These are phyloP conservation scores for Hemithea aestivaria DNA, from an alignment of 2,888 invertebrate genomes.

Conservation along the genomic window DNA sequence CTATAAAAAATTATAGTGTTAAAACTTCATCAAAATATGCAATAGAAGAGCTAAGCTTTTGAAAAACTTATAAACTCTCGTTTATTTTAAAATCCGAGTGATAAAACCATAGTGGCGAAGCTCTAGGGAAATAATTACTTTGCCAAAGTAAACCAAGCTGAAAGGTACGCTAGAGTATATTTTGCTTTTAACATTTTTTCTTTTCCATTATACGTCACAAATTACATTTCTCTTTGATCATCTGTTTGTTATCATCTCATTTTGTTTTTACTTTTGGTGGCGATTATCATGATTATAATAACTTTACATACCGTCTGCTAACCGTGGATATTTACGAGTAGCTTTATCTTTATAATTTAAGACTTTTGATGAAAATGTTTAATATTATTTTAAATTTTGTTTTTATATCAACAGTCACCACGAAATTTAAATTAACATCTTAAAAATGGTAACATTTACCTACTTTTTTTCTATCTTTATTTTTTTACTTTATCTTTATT, in stretches of 20 bases:
- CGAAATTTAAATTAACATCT: too few relatives aligned
- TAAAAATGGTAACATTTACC: too few relatives aligned
- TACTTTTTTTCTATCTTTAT: too few relatives aligned
- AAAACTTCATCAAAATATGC: neutral
- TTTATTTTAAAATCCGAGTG: slow-evolving; percentile 4
- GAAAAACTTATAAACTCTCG: slow-evolving; percentile 2
- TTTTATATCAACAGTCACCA: too few relatives aligned
- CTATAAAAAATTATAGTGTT: slow-evolving; percentile 1
- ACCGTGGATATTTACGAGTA: too few relatives aligned
- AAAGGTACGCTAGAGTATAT: slow-evolving; percentile 7
- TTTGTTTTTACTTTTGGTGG: too few relatives aligned
- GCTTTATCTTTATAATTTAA: too few relatives aligned
- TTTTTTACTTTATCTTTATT: too few relatives aligned
- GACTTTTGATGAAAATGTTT: too few relatives aligned
- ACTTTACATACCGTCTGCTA: too few relatives aligned
- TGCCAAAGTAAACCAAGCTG: slow-evolving; percentile 14
- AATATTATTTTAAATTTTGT: too few relatives aligned
- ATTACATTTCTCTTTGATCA: neutral
- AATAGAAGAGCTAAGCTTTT: neutral
- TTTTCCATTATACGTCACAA: slow-evolving; percentile 6
- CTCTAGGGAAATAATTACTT: slow-evolving; percentile 12
- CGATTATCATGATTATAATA: too few relatives aligned
- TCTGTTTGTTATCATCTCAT: neutral
- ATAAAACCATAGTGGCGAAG: slow-evolving; percentile 9
- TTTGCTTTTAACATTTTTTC: slow-evolving; percentile 1